A percentile compares a stretch with the other conserved stretches of the same genome.
Conservation (phyloP, 1,140 invertebrate species). For the Trichonephila clavipes region DNA sequence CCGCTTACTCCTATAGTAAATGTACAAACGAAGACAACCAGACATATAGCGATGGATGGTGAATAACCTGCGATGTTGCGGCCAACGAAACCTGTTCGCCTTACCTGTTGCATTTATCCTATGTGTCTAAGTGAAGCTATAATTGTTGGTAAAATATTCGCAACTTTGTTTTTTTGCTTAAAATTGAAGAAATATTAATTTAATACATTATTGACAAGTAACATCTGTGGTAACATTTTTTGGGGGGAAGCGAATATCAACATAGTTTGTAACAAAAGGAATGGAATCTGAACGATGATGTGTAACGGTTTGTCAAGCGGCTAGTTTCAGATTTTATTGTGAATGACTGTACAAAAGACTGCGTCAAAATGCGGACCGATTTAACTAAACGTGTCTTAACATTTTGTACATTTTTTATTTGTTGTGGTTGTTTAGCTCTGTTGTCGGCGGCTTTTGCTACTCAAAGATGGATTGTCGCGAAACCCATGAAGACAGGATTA, state of each 20-base stretch:
- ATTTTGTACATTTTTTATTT: conserved; percentile 93
- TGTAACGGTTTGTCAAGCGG: background rate
- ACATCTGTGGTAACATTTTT: background rate
- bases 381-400: conserved; percentile 90
- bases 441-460: conserved; percentile 92
- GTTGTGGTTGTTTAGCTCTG: conserved; percentile 90
- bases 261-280: background rate
- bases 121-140: background rate
- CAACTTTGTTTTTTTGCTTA: background rate
- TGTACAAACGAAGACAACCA: background rate
- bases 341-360: background rate
- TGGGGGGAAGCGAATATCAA: background rate
- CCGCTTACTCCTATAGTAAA: background rate
- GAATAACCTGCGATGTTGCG: conserved; percentile 33
- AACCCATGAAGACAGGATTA: conserved; percentile 84
- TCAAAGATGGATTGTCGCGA: conserved; percentile 92
- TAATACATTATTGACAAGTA: too few relatives aligned
- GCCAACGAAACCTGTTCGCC: conserved; percentile 40
- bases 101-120: conserved; percentile 31
- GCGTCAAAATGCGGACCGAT: conserved; percentile 78
- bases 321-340: background rate
- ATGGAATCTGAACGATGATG: background rate
- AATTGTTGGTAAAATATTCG: conserved; percentile 6
- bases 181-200: too few relatives aligned
- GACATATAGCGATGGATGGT: conserved; percentile 35